A percentile compares a stretch with the other conserved stretches of the same genome.
phyloP scores from a whole-genome alignment of 2,113 vertebrate species.

The Otolemur garnettii region DNA sequence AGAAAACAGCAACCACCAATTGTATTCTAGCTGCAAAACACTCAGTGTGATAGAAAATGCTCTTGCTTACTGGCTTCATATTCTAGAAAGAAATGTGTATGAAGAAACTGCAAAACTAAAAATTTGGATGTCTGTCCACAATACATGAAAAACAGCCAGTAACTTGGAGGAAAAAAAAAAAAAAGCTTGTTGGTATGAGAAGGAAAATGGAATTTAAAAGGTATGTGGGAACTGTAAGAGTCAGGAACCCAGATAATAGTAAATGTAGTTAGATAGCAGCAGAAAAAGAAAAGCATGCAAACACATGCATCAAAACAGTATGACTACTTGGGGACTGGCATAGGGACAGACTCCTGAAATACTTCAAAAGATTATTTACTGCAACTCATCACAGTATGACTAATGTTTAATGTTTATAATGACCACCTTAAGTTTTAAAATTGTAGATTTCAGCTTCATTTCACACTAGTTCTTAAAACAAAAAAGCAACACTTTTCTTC shows the following conservation, averaged over 20 bases:
- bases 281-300: not conserved
- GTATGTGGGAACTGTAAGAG: not conserved
- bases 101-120: not conserved
- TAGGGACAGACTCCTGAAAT: not conserved
- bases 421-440: not conserved
- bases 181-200: conserved; percentile 1
- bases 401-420: not conserved
- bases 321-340: not conserved
- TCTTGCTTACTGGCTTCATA: not conserved
- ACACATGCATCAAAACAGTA: not conserved
- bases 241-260: not conserved
- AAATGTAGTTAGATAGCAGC: not conserved
- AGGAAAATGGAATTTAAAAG: conserved; percentile 8
- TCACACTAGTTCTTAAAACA: not conserved
- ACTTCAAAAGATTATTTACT: not conserved
- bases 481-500: not conserved
- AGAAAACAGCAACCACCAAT: not conserved
- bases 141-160: not conserved
- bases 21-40: not conserved
- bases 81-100: not conserved
- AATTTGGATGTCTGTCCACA: not conserved
- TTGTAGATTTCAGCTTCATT: not conserved
- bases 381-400: not conserved
- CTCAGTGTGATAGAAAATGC: not conserved
- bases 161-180: not conserved